A percentile compares a stretch with the other conserved stretches of the same genome.
Evolutionary conservation across 2,113 vertebrate species (phyloP).

Genomic region (Scophthalmus maximus): DNA sequence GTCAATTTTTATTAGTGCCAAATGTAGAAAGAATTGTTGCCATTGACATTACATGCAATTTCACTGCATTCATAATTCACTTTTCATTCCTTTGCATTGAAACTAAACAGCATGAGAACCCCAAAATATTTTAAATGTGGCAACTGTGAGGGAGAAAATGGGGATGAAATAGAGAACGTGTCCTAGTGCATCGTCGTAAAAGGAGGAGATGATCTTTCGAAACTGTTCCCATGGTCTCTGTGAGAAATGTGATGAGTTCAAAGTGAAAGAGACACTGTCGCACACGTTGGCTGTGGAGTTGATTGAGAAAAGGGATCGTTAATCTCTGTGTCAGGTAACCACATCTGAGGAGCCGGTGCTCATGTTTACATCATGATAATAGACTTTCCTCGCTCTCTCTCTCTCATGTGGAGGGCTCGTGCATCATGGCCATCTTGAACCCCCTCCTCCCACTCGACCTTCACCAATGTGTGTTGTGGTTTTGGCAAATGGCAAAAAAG

Average conservation of each 20-base stretch:
- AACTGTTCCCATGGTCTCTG: background rate
- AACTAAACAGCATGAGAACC: background rate
- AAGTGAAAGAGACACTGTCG: conserved; percentile 17
- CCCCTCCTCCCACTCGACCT: conserved; percentile 43
- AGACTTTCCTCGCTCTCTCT: conserved; percentile 42
- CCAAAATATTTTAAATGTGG: background rate
- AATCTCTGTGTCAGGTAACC: conserved; percentile 61
- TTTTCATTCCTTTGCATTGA: too few species aligned
- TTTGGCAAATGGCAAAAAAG: conserved; percentile 47
- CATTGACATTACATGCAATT: too few species aligned
- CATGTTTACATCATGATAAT: conserved; percentile 61
- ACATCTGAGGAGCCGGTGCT: conserved; percentile 48
- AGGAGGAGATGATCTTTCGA: background rate
- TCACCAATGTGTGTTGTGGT: conserved; percentile 53
- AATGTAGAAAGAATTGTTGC: too few species aligned
- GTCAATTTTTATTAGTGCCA: too few species aligned
- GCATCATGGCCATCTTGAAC: conserved; percentile 54
- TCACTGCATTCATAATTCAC: too few species aligned
- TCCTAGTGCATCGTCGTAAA: background rate
- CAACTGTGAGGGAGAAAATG: too few species aligned
- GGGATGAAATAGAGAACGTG: too few species aligned
- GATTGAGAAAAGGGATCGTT: conserved; percentile 40
- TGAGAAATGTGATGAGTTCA: background rate
- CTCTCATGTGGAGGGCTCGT: conserved; percentile 42
- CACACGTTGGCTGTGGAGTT: conserved; percentile 2